Evolutionary conservation across 2,113 vertebrate species (phyloP).

Genomic region (Mus pahari): DNA sequence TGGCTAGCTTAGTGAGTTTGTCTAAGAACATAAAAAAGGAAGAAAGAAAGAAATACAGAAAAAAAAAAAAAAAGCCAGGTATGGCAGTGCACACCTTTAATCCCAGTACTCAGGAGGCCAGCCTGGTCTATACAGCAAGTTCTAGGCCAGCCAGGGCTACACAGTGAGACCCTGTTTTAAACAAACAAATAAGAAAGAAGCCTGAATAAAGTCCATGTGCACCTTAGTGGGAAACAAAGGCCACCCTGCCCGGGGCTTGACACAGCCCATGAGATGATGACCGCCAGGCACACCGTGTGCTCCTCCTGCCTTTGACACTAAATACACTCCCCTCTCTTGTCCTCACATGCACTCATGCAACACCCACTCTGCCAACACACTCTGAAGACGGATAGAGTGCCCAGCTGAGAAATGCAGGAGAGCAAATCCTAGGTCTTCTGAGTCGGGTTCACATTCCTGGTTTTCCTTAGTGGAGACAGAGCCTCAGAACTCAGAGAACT

Average conservation of each 20-base stretch:
- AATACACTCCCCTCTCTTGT: too few relatives aligned
- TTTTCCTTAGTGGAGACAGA: background rate
- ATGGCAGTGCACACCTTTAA: background rate
- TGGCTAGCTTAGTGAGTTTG: background rate
- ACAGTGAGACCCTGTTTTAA: background rate
- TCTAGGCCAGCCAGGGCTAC: background rate
- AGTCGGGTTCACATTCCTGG: background rate
- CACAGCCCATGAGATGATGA: background rate
- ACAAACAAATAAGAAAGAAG: background rate
- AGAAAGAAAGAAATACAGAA: background rate
- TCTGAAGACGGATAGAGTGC: background rate
- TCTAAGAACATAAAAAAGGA: background rate
- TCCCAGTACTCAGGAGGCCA: background rate
- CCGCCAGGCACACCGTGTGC: background rate
- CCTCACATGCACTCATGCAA: background rate
- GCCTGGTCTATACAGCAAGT: background rate
- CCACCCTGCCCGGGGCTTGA: too few relatives aligned
- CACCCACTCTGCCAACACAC: background rate
- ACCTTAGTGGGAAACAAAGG: background rate
- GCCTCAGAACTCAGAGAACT: conserved; percentile 49
- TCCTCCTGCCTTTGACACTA: background rate
- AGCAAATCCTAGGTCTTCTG: background rate
- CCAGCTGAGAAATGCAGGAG: background rate
- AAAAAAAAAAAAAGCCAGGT: background rate
- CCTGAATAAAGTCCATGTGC: background rate